phyloP scores from a whole-genome alignment of 92 coral and sea anemone species.

The Muricea muricata region DNA sequence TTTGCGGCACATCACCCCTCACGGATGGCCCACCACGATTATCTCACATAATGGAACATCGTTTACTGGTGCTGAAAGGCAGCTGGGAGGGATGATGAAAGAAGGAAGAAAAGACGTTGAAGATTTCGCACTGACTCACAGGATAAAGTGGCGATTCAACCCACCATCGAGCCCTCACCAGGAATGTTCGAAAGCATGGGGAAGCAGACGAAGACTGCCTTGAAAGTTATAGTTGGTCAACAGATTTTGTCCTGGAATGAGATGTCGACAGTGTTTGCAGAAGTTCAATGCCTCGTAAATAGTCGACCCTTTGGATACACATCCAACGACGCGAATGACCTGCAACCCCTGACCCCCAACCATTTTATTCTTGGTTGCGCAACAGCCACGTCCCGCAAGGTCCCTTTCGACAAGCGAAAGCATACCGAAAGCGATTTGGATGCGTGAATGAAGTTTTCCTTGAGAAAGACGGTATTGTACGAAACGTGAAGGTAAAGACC shows the following conservation, averaged over 20 bases:
- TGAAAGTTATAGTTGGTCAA: constrained; percentile 30
- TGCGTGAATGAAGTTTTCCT: too few relatives aligned
- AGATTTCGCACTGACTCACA: constrained; percentile 21
- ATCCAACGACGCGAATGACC: constrained; percentile 40
- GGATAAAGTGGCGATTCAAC: constrained; percentile 53
- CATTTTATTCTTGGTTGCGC: constrained; percentile 20
- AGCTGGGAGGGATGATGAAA: constrained; percentile 39
- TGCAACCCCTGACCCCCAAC: constrained; percentile 37
- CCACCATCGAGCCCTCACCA: constrained; percentile 60
- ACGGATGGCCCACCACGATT: constrained; percentile 47
- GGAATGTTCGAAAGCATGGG: constrained; percentile 57
- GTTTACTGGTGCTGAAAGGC: constrained; percentile 50
- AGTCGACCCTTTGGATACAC: constrained; percentile 33
- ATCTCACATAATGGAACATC: constrained; percentile 50
- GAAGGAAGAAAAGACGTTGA: not conserved
- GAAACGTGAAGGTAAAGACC: too few relatives aligned
- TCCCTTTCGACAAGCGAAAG: constrained; percentile 26
- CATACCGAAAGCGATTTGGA: too few relatives aligned
- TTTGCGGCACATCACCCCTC: constrained; percentile 25
- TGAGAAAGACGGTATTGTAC: too few relatives aligned
- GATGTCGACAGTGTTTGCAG: constrained; percentile 19
- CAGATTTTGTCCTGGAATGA: constrained; percentile 50
- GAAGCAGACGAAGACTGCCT: constrained; percentile 43
- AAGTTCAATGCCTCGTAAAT: not conserved
- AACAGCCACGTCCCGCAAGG: not conserved